phyloP scores from a whole-genome alignment of 2,797 vertebrate species.

The Chelon labrosus region DNA sequence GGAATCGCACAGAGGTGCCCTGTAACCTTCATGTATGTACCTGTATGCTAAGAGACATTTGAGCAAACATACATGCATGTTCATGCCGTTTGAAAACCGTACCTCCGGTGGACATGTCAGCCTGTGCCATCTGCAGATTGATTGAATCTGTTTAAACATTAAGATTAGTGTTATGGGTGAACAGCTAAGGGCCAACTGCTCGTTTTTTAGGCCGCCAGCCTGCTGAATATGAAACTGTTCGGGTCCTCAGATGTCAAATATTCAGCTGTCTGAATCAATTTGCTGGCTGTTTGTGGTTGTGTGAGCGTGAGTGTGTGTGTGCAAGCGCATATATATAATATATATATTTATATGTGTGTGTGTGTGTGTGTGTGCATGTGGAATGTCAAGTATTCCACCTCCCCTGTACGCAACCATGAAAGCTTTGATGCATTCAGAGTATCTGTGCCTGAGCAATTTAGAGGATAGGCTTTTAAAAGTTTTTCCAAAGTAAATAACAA shows the following conservation, averaged over 20 bases:
- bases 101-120: slow-evolving; percentile 30
- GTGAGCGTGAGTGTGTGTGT: slow-evolving; percentile 32
- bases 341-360: slow-evolving; percentile 3
- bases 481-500: slow-evolving; percentile 78
- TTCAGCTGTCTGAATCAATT: slow-evolving; percentile 78
- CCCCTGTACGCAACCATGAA: slow-evolving; percentile 59
- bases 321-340: slow-evolving; percentile 18
- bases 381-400: slow-evolving; percentile 64
- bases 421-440: slow-evolving; percentile 83
- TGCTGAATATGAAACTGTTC: slow-evolving; percentile 79
- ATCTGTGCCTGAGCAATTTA: slow-evolving; percentile 80
- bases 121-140: slow-evolving; percentile 52
- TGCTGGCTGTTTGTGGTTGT: slow-evolving; percentile 63
- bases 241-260: slow-evolving; percentile 79
- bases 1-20: not conserved
- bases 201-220: slow-evolving; percentile 70
- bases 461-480: slow-evolving; percentile 79
- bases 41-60: not conserved
- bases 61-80: slow-evolving; percentile 2
- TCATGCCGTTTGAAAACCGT: slow-evolving; percentile 17
- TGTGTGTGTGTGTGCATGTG: slow-evolving; percentile 54
- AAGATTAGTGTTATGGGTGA: slow-evolving; percentile 81
- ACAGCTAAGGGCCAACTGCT: slow-evolving; percentile 70
- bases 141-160: slow-evolving; percentile 77
- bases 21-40: not conserved